phyloP scores from a whole-genome alignment of 2,888 invertebrate species.

The Tortricodes alternella region DNA sequence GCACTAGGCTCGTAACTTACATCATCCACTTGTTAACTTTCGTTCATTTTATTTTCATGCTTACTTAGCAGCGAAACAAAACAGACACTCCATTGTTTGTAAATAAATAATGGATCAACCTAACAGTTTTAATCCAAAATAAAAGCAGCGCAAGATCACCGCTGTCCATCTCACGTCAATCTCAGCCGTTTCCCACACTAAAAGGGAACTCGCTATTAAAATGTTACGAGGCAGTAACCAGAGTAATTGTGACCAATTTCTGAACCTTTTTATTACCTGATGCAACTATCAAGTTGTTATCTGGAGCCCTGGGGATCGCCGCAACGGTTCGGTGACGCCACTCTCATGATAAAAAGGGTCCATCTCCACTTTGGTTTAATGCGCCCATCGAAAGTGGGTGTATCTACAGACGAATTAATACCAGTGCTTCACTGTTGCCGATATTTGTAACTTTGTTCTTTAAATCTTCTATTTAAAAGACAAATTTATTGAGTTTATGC shows the following conservation, averaged over 20 bases:
- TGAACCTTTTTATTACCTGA: conserved; percentile 74
- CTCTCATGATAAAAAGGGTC: conserved; percentile 45
- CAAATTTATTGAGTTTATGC: too few species aligned
- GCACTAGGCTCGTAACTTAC: too few species aligned
- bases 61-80: neutral
- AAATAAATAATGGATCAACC: neutral
- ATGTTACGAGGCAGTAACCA: conserved; percentile 74
- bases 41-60: neutral
- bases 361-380: conserved; percentile 32
- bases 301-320: conserved; percentile 50
- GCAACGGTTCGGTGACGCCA: conserved; percentile 43
- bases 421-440: conserved; percentile 5
- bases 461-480: neutral
- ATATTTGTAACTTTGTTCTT: neutral
- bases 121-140: conserved; percentile 18
- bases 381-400: conserved; percentile 24
- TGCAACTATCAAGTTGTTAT: conserved; percentile 74
- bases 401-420: neutral
- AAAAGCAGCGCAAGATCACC: conserved; percentile 14
- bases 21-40: too few species aligned
- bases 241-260: conserved; percentile 77
- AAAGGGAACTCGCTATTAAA: conserved; percentile 71
- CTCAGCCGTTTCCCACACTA: conserved; percentile 61
- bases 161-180: conserved; percentile 27
- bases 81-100: neutral